phyloP scores from a whole-genome alignment of 2,888 invertebrate genomes.

The Synanthedon tipuliformis region DNA sequence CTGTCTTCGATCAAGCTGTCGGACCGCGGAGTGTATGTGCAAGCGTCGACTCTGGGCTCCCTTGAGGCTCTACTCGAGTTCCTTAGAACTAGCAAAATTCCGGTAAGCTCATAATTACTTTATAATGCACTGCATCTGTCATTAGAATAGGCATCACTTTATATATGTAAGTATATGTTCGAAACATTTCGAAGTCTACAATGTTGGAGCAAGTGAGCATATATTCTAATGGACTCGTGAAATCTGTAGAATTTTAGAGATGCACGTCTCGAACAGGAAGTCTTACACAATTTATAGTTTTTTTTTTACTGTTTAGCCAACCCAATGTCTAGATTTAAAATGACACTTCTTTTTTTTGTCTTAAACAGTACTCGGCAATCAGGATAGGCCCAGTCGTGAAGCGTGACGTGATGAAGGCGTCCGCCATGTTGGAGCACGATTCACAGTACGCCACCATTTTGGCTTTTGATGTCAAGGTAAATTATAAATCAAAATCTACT shows the following conservation, averaged over 20 bases:
- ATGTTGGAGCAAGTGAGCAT: too few species aligned
- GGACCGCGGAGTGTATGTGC: slow-evolving; percentile 97
- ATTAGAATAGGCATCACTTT: too few species aligned
- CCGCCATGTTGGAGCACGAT: slow-evolving; percentile 99
- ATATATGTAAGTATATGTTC: too few species aligned
- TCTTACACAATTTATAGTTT: too few species aligned
- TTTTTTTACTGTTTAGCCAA: background rate
- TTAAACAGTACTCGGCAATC: slow-evolving; percentile 91
- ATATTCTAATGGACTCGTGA: too few species aligned
- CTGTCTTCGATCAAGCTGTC: slow-evolving; percentile 91
- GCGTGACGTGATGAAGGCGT: slow-evolving; percentile 99
- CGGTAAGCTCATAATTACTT: slow-evolving; percentile 73
- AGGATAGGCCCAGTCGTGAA: slow-evolving; percentile 99
- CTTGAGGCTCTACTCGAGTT: slow-evolving; percentile 96
- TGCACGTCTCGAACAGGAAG: too few species aligned
- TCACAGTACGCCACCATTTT: slow-evolving; percentile 96
- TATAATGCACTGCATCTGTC: too few species aligned
- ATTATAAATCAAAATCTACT: background rate
- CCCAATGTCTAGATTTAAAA: background rate
- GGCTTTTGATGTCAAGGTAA: slow-evolving; percentile 98
- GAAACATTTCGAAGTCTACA: too few species aligned
- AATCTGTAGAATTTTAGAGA: too few species aligned
- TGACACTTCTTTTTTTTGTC: slow-evolving; percentile 2
- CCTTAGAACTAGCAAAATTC: slow-evolving; percentile 90
- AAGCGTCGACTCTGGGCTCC: slow-evolving; percentile 99